Conservation (phyloP, 2,888 invertebrate genomes). For the Conus canariensis region DNA sequence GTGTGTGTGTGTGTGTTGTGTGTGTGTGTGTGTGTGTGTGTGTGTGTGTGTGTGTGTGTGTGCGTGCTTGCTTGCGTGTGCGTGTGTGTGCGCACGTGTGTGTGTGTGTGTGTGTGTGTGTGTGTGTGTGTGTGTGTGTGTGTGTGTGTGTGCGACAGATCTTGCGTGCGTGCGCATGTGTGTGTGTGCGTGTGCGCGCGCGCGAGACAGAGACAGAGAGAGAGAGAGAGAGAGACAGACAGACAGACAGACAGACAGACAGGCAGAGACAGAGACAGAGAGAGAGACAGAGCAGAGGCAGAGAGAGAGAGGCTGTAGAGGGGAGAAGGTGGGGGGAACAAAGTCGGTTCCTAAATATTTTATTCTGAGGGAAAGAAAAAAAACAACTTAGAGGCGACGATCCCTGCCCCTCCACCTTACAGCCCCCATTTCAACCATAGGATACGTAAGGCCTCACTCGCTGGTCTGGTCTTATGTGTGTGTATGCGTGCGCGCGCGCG, state of each 20-base stretch:
- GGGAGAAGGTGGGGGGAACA: background rate
- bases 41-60: no score
- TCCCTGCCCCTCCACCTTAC: no score
- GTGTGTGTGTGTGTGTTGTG: no score
- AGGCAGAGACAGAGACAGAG: background rate
- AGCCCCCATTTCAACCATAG: no score
- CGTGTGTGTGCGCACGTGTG: no score
- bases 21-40: no score
- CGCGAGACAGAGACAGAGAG: constrained; percentile 23
- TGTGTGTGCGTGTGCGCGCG: background rate
- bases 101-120: no score
- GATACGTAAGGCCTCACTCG: no score
- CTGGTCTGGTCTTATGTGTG: no score
- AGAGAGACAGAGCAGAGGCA: background rate
- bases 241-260: background rate
- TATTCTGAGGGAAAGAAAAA: background rate
- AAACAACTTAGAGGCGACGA: background rate
- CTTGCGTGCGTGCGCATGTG: constrained; percentile 14
- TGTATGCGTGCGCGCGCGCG: no score
- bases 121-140: constrained; percentile 1
- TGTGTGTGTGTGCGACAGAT: constrained; percentile 25
- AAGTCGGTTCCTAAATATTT: background rate
- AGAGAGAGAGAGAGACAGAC: constrained; percentile 27
- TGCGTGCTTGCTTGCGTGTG: no score
- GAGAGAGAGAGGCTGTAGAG: background rate